phyloP scores from a whole-genome alignment of 2,797 vertebrate species.

The Argya squamiceps region DNA sequence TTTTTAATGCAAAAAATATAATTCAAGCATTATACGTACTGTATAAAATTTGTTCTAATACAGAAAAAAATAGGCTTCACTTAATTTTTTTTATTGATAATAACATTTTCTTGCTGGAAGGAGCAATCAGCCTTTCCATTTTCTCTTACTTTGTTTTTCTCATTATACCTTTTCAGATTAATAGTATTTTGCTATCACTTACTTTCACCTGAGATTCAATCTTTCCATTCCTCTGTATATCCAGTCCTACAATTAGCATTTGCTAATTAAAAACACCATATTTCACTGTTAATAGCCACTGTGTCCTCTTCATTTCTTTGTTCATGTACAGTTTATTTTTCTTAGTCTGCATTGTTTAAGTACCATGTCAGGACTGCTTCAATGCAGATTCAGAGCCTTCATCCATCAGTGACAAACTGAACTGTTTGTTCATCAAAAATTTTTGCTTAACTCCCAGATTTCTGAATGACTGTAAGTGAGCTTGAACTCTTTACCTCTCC shows the following conservation, averaged over 20 bases:
- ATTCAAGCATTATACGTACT: neutral
- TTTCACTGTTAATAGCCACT: conserved; percentile 55
- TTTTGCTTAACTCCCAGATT: conserved; percentile 43
- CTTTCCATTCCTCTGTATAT: conserved; percentile 33
- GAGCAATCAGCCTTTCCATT: conserved; percentile 60
- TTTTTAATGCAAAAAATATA: conserved; percentile 19
- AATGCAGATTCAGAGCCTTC: conserved; percentile 29
- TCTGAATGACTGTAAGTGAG: conserved; percentile 14
- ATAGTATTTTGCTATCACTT: conserved; percentile 63
- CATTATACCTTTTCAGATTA: conserved; percentile 59
- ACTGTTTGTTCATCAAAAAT: conserved; percentile 44
- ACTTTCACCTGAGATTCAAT: conserved; percentile 57
- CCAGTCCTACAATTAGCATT: conserved; percentile 56
- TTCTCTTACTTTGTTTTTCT: conserved; percentile 55
- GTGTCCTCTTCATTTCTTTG: conserved; percentile 33
- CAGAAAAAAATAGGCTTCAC: conserved; percentile 43
- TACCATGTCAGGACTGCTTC: conserved; percentile 19
- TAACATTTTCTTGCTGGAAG: conserved; percentile 63
- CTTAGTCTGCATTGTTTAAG: conserved; percentile 24
- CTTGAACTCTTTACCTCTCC: conserved; percentile 57
- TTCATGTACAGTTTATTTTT: conserved; percentile 48
- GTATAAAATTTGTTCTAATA: neutral
- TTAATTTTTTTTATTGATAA: conserved; percentile 61
- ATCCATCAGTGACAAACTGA: conserved; percentile 60
- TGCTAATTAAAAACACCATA: conserved; percentile 62